Percentiles rank a stretch among this genome's conserved stretches.
These are phyloP conservation scores for Gymnoscelis rufifasciata DNA, from an alignment of 2,888 invertebrate genomes.

Conservation along the genomic window DNA sequence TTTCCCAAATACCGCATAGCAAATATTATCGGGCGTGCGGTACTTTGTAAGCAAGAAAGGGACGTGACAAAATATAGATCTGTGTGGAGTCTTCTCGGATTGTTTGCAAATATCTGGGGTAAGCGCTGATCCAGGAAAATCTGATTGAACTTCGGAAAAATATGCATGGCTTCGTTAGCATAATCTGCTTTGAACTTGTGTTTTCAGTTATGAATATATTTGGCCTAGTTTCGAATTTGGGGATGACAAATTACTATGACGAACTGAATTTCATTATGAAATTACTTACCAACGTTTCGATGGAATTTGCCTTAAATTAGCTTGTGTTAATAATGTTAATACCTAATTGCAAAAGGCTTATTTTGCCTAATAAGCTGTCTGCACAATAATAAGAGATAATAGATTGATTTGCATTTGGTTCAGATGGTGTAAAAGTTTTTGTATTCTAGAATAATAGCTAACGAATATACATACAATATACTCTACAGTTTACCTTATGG, in stretches of 20 bases:
- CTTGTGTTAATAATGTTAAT: too few species aligned
- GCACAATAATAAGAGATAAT: too few species aligned
- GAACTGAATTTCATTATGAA: too few species aligned
- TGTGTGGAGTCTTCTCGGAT: slow-evolving; percentile 1
- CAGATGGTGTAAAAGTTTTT: too few species aligned
- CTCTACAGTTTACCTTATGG: too few species aligned
- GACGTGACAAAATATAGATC: slow-evolving; percentile 10
- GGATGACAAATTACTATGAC: not conserved
- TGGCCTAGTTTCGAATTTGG: not conserved
- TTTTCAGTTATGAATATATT: slow-evolving; percentile 12
- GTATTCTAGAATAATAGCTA: too few species aligned
- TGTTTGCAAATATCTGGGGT: slow-evolving; percentile 11
- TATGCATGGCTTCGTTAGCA: slow-evolving; percentile 16
- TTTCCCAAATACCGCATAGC: slow-evolving; percentile 44
- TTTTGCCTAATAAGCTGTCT: too few species aligned
- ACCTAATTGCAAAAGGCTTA: too few species aligned
- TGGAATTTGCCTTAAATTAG: too few species aligned
- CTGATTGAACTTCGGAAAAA: slow-evolving; percentile 15
- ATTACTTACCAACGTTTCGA: too few species aligned
- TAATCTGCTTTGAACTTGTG: slow-evolving; percentile 15
- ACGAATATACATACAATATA: too few species aligned
- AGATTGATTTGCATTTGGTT: too few species aligned
- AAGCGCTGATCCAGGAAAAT: slow-evolving; percentile 14
- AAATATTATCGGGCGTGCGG: slow-evolving; percentile 40
- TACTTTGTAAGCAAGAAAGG: slow-evolving; percentile 13